Conservation (phyloP, 2,888 invertebrate genomes). For the Temnothorax unifasciatus region DNA sequence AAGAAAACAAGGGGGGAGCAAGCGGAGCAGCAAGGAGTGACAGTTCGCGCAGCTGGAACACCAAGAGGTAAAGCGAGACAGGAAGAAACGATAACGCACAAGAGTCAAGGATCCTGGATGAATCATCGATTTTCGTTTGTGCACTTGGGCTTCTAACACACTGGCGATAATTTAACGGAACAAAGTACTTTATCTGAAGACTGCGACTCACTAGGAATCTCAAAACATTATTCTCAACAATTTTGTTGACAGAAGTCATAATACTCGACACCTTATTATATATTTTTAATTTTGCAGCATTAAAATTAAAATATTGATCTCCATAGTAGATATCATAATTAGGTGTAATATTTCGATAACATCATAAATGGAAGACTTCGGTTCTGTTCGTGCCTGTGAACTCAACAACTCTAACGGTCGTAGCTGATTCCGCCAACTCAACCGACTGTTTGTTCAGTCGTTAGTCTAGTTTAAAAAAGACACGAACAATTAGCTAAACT, state of each 20-base stretch:
- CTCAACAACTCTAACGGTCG: not conserved
- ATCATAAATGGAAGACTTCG: not conserved
- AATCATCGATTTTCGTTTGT: slow-evolving; percentile 77
- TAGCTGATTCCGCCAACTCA: not conserved
- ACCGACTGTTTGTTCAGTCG: not conserved
- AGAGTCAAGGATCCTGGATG: slow-evolving; percentile 76
- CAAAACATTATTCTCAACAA: not conserved
- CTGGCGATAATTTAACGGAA: not conserved
- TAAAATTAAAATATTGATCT: no score
- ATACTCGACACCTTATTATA: not conserved
- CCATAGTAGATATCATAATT: no score
- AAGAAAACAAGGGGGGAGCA: slow-evolving; percentile 9
- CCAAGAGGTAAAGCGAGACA: slow-evolving; percentile 3
- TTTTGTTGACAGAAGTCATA: not conserved
- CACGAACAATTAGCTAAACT: slow-evolving; percentile 6
- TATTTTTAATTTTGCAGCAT: not conserved
- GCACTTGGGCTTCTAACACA: slow-evolving; percentile 11
- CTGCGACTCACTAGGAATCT: not conserved
- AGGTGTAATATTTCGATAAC: not conserved
- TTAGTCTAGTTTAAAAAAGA: not conserved
- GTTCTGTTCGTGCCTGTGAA: not conserved
- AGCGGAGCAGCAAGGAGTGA: slow-evolving; percentile 60
- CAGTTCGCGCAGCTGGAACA: slow-evolving; percentile 46
- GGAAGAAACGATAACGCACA: not conserved
- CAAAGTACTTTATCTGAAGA: not conserved